Evolutionary conservation across 2,797 vertebrate species (phyloP).

Genomic region (Bucorvus abyssinicus): DNA sequence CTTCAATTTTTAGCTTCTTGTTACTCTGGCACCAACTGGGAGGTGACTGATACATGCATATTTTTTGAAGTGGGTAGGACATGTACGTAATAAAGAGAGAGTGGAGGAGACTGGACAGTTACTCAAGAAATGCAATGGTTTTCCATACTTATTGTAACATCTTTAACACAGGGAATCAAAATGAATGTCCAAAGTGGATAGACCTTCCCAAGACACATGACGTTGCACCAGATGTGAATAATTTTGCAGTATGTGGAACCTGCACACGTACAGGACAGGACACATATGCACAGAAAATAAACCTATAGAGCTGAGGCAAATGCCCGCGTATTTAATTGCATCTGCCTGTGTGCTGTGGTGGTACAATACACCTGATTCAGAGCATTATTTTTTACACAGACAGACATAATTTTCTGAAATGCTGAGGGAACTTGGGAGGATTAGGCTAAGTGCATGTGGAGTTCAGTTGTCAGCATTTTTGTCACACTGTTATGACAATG

Average conservation of each 20-base stretch:
- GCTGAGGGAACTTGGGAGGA: not conserved
- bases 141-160: not conserved
- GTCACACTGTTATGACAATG: not conserved
- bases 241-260: not conserved
- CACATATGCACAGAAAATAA: not conserved
- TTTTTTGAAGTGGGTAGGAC: not conserved
- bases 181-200: not conserved
- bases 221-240: not conserved
- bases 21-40: not conserved
- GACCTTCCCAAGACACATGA: not conserved
- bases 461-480: not conserved
- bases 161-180: not conserved
- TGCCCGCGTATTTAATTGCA: not conserved
- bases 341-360: not conserved
- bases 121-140: not conserved
- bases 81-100: not conserved
- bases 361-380: not conserved
- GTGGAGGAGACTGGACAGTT: not conserved
- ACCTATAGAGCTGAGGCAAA: not conserved
- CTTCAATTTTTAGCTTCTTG: not conserved
- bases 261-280: not conserved
- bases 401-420: not conserved
- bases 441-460: not conserved
- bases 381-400: not conserved
- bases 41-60: accelerated